Evolutionary conservation across 2,797 vertebrate genomes (phyloP), one percentile per base, ranked within the genome.

Genomic region (Vultur gryphus): DNA sequence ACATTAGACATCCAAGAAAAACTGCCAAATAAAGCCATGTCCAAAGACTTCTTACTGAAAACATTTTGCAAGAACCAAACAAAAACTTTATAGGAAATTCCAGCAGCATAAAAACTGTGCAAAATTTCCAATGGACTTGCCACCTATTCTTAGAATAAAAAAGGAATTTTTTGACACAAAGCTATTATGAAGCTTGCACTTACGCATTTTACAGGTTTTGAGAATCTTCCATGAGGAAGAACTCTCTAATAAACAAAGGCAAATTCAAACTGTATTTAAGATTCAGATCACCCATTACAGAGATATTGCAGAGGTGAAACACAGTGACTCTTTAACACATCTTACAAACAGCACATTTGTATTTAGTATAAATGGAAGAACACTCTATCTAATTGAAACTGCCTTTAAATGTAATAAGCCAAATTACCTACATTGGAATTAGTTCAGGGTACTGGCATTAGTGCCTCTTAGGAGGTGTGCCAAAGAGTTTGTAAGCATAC

Each of bases 361-460:
- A 35, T 92, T 93, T 93, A 28, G 39, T 79, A 54, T 73, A 92
- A 87, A 84, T 76, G 81, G 66, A 86, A 82, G 59, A 89, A 95
- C 81, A 87, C 86, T 89, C 71, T 80, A 13, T 84, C 77, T 93
- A 94, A 93, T 80, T 94, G 88, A 92, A 95, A 80, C 44, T 76
- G 67, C 80, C 55, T 76, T 55, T 75, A 94, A 92, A 77, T 93
- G 66, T 76, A 96, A 84, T 90, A 87, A 94, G n/a, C 41, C 81
- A 93, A 88, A 95, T 97, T 89, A 89, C 70, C 67, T 84, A 25
- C 43, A 20, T 7, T 80, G 80, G 73, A 91, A 92, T 94, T 88
- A 91, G 48, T 94, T 95, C 85, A 79, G 83, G 80, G 54, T 69
- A 64, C 51, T 55, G 79, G 55, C 85, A 51, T 65, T 94, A 90